Base-by-base conservation (phyloP, 2,888 invertebrate genomes). In the Sarcophaga rosellei region DNA sequence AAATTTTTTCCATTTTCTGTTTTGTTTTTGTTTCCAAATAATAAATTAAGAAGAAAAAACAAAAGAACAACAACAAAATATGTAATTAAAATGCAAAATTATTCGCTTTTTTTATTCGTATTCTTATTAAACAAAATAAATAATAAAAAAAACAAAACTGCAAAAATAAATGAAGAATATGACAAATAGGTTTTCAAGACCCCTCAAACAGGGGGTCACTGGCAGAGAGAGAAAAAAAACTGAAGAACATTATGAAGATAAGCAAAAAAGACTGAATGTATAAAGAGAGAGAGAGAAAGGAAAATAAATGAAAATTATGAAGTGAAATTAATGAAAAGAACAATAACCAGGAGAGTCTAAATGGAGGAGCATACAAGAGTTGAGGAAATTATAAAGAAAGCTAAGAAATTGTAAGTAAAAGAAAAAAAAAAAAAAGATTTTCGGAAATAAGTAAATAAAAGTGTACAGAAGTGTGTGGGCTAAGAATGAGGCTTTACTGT, bases 211-310 rank as follows among this genome's bases (percentile, higher is more conserved):
- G 53, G 15, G 53, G 12, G 17, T 17, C 17, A 15, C 15, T 53
- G 0, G n/a, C n/a, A n/a, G n/a, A n/a, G n/a, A 17, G 17, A 1
- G 5, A 17, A 53, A 53, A 53, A 53, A 1, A 53, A 17, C 35
- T 35, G 35, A 53, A 53, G 5, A 53, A 17, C 12, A 53, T 53
- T 53, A 53, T 15, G 53, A 53, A 17, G 12, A 53, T 35, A 35
- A 35, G 88, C 88, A 83, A 81, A 83, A 81, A 68, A 65, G 76
- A 81, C 78, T n/a, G 11, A 47, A 79, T 85, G 87, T 81, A 83
- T 81, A 79, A 72, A 77, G 53, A 63, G 17, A 53, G 11, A 84
- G 47, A 61, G 23, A 65, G 20, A 69, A 59, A 65, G 61, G 8
- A 35, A 25, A 65, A 47, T 4, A 23, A 17, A 53, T 45, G 23